Percentiles rank a stretch among this genome's conserved stretches.
These are phyloP conservation scores for Lepidotrigona ventralis DNA, from an alignment of 1,140 invertebrate species.

Conservation along the genomic window DNA sequence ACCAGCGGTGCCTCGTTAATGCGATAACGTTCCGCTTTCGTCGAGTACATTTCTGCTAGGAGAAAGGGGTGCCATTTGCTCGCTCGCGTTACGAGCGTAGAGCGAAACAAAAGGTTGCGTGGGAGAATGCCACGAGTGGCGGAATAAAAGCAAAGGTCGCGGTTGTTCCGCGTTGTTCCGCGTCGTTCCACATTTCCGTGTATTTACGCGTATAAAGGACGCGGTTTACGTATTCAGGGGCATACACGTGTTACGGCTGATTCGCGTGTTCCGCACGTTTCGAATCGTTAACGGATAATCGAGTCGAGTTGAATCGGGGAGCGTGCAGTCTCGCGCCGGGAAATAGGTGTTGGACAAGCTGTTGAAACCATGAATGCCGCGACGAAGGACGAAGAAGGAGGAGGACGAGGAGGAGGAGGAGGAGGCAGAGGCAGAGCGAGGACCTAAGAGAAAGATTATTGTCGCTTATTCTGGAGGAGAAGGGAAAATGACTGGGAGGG, in stretches of 20 bases:
- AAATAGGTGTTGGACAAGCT: background rate
- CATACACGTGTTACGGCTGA: background rate
- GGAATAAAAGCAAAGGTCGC: constrained; percentile 35
- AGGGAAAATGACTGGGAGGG: constrained; percentile 65
- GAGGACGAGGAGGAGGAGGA: background rate
- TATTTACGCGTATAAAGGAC: background rate
- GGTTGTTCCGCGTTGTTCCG: background rate
- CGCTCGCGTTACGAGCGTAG: constrained; percentile 13
- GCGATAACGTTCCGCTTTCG: constrained; percentile 22
- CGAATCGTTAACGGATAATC: constrained; percentile 22
- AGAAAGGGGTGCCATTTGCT: constrained; percentile 5
- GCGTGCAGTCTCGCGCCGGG: background rate
- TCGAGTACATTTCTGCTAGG: constrained; percentile 4
- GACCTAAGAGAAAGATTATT: constrained; percentile 55
- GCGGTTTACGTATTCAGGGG: background rate
- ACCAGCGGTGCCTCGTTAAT: constrained; percentile 19
- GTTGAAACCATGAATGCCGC: background rate
- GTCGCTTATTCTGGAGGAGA: constrained; percentile 59
- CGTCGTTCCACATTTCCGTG: background rate
- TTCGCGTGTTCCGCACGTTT: background rate
- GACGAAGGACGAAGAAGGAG: background rate
- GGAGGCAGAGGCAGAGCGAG: background rate
- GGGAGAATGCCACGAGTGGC: constrained; percentile 6
- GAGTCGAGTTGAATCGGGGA: background rate
- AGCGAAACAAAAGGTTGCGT: constrained; percentile 13